Evolutionary conservation across 2,113 vertebrate genomes (phyloP).

Genomic region (Aptenodytes patagonicus): DNA sequence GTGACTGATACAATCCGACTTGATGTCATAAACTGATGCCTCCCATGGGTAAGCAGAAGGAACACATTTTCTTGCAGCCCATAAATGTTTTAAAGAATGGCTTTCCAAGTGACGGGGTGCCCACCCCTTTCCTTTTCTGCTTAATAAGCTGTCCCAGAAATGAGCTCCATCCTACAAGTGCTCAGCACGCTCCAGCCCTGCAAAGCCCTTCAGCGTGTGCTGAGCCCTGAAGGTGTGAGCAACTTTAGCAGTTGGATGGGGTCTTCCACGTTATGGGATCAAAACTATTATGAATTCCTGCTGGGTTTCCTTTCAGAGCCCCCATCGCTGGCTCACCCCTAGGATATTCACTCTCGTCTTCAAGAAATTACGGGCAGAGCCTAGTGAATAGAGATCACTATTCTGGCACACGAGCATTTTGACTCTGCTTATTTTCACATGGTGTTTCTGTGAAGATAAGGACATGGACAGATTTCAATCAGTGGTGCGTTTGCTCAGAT

Average conservation of each 20-base stretch:
- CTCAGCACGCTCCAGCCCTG: background rate
- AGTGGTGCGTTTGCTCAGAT: background rate
- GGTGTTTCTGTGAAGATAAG: background rate
- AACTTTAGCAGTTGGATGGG: background rate
- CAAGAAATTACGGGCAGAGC: background rate
- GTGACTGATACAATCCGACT: background rate
- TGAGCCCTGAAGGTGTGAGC: background rate
- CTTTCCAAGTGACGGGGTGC: background rate
- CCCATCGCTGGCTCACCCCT: background rate
- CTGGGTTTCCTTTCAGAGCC: background rate
- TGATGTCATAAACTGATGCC: background rate
- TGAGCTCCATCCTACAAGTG: background rate
- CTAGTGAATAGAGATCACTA: background rate
- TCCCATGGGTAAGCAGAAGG: background rate
- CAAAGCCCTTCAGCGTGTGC: background rate
- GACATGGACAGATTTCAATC: background rate
- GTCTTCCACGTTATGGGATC: accelerated
- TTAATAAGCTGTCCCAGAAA: background rate
- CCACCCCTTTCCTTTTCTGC: background rate
- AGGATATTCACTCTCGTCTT: background rate
- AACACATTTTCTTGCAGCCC: background rate
- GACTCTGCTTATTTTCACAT: background rate
- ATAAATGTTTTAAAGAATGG: background rate
- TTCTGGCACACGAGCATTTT: background rate
- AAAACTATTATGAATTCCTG: background rate